phyloP scores from a whole-genome alignment of 2,888 invertebrate genomes.

The Cheilosia scutellata region DNA sequence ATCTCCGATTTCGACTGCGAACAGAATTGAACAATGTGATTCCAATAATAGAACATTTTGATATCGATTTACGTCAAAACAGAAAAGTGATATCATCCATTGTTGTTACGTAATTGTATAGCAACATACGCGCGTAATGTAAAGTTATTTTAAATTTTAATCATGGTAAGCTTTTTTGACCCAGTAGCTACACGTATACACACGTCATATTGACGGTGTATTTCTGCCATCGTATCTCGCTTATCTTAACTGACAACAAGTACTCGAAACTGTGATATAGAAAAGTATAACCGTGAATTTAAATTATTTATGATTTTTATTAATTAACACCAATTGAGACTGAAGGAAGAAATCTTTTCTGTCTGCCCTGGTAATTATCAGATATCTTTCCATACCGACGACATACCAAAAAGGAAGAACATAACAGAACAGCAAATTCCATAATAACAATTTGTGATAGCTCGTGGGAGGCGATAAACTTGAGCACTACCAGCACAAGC shows the following conservation, averaged over 20 bases:
- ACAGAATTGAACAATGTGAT: conserved; percentile 19
- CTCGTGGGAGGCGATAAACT: conserved; percentile 66
- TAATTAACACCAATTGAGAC: conserved; percentile 75
- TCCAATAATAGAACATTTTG: conserved; percentile 29
- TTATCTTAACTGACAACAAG: conserved; percentile 59
- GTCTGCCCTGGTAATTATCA: conserved; percentile 74
- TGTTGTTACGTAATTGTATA: conserved; percentile 48
- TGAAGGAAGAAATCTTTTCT: conserved; percentile 70
- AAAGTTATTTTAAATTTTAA: conserved; percentile 36
- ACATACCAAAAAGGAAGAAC: conserved; percentile 40
- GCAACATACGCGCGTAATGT: not conserved
- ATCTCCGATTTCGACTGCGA: not conserved
- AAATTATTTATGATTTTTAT: conserved; percentile 73
- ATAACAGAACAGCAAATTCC: conserved; percentile 19
- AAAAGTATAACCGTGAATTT: conserved; percentile 66
- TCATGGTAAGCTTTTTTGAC: conserved; percentile 38
- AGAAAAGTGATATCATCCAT: conserved; percentile 54
- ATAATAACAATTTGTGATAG: conserved; percentile 54
- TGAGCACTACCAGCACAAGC: conserved; percentile 30
- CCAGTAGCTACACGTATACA: not conserved
- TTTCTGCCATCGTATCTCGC: conserved; percentile 5
- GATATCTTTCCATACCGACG: conserved; percentile 50
- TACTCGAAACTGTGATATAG: not conserved
- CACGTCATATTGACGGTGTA: conserved; percentile 31
- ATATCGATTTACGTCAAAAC: conserved; percentile 67